Evolutionary conservation across 2,888 invertebrate species (phyloP).

Genomic region (Parapristionchus giblindavisi): DNA sequence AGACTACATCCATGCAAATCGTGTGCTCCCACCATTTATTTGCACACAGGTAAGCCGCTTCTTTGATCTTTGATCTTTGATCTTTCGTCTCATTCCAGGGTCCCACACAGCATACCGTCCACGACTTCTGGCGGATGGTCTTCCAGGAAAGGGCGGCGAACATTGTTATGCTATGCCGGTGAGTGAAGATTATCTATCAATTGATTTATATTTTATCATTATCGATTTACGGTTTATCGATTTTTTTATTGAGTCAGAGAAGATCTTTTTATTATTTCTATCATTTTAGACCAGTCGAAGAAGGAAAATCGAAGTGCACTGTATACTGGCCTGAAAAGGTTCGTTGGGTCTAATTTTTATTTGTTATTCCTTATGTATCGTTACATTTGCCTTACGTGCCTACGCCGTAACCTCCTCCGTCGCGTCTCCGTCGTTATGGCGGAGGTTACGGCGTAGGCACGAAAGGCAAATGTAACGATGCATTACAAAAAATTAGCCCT

Average conservation of each 20-base stretch:
- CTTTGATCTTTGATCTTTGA: conserved; percentile 5
- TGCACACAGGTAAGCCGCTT: conserved; percentile 33
- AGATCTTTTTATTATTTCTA: neutral
- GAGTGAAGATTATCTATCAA: neutral
- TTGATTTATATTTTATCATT: neutral
- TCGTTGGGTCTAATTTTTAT: neutral
- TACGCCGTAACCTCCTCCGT: no score
- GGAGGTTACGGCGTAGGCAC: no score
- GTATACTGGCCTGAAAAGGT: conserved; percentile 53
- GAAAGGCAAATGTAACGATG: no score
- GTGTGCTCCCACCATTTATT: conserved; percentile 11
- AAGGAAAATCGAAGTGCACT: conserved; percentile 53
- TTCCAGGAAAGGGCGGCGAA: conserved; percentile 41
- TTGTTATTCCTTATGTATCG: neutral
- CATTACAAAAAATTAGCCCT: no score
- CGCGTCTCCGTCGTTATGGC: no score
- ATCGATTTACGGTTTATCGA: neutral
- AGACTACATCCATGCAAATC: conserved; percentile 38
- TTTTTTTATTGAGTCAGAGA: neutral
- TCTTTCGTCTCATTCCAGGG: conserved; percentile 9
- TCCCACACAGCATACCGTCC: conserved; percentile 34
- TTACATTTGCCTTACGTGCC: neutral
- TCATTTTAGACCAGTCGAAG: conserved; percentile 50
- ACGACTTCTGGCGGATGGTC: conserved; percentile 39
- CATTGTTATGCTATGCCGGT: conserved; percentile 57